A percentile compares a stretch with the other conserved stretches of the same genome.
Evolutionary conservation across 1,140 invertebrate species (phyloP).

Genomic region (Ostrea edulis): DNA sequence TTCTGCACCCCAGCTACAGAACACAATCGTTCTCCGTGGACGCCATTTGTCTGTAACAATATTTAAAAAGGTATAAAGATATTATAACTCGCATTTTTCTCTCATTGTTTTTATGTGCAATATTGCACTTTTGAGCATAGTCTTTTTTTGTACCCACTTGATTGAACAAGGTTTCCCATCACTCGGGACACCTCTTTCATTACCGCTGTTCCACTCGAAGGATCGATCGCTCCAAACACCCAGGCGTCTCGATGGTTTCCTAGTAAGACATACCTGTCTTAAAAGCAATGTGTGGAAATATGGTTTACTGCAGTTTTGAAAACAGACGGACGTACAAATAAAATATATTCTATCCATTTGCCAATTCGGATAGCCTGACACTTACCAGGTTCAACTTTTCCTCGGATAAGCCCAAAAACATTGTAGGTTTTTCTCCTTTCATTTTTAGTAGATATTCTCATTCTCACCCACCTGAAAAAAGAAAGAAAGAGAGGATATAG

Average conservation of each 20-base stretch:
- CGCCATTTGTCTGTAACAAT: slow-evolving; percentile 64
- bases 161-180: slow-evolving; percentile 78
- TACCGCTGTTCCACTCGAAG: slow-evolving; percentile 81
- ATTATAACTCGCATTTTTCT: background rate
- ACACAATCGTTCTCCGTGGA: slow-evolving; percentile 71
- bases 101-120: background rate
- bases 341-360: too few species aligned
- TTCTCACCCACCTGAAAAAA: slow-evolving; percentile 59
- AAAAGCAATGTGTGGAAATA: too few species aligned
- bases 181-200: slow-evolving; percentile 82
- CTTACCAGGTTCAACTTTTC: slow-evolving; percentile 79
- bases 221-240: slow-evolving; percentile 83
- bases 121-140: background rate
- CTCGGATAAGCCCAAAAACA: slow-evolving; percentile 80
- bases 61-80: too few species aligned
- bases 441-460: slow-evolving; percentile 67
- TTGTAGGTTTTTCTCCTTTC: slow-evolving; percentile 76
- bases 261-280: slow-evolving; percentile 82
- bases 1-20: slow-evolving; percentile 75
- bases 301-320: too few species aligned
- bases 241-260: slow-evolving; percentile 84
- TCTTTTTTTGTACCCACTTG: slow-evolving; percentile 61
- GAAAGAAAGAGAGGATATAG: background rate
- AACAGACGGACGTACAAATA: too few species aligned
- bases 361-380: background rate